These are phyloP conservation scores for Aphidius gifuensis DNA, from an alignment of 1,140 invertebrate species.

Conservation along the genomic window DNA sequence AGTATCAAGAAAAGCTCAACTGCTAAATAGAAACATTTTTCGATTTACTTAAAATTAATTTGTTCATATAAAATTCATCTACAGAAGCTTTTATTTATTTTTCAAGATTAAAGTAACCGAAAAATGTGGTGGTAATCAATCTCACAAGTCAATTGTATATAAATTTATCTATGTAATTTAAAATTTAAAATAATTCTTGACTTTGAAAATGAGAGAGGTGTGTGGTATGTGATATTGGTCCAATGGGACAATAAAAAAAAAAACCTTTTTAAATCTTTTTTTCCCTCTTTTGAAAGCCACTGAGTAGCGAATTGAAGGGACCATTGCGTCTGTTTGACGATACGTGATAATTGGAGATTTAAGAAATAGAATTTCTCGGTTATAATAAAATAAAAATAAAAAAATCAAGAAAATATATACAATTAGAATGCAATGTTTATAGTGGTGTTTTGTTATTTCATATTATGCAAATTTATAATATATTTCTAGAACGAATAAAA, in stretches of 20 bases:
- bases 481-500: neutral
- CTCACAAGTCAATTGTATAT: too few relatives aligned
- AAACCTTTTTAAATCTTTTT: neutral
- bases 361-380: constrained; percentile 18
- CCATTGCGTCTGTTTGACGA: constrained; percentile 37
- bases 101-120: neutral
- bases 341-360: constrained; percentile 40
- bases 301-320: constrained; percentile 30
- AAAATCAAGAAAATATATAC: constrained; percentile 10
- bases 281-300: constrained; percentile 11
- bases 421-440: neutral
- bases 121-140: neutral
- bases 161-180: neutral
- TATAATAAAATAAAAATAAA: constrained; percentile 25
- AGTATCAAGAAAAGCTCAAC: constrained; percentile 41
- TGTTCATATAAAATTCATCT: constrained; percentile 3
- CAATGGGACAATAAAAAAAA: neutral
- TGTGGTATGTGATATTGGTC: too few relatives aligned
- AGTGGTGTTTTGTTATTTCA: constrained; percentile 16
- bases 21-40: constrained; percentile 54
- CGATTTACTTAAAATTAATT: constrained; percentile 28
- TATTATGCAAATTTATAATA: constrained; percentile 14
- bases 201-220: too few relatives aligned
- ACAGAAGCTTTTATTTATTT: neutral
- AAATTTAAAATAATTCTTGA: neutral